Conservation (phyloP, 2,113 vertebrate genomes). For the Lethenteron camtschaticum region DNA sequence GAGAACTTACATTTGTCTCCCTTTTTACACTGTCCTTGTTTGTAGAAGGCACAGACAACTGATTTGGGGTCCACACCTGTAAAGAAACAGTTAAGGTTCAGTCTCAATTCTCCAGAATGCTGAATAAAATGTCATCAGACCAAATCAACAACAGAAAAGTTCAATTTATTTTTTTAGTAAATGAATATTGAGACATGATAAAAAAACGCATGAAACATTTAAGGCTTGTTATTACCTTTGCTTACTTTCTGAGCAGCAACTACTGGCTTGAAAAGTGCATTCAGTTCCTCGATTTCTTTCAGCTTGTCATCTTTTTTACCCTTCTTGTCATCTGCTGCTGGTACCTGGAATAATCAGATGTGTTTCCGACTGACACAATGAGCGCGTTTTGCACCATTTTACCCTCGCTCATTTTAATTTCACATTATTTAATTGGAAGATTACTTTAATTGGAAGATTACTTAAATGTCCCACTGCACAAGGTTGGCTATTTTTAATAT, state of each 20-base stretch:
- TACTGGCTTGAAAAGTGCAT: slow-evolving; percentile 88
- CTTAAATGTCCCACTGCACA: not conserved
- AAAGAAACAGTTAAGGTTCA: slow-evolving; percentile 7
- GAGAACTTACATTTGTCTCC: slow-evolving; percentile 98
- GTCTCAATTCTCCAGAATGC: not conserved
- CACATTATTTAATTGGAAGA: not conserved
- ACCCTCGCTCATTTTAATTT: not conserved
- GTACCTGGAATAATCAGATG: slow-evolving; percentile 7
- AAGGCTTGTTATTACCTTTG: slow-evolving; percentile 41
- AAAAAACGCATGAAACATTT: too few species aligned
- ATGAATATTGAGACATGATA: too few species aligned
- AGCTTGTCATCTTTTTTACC: slow-evolving; percentile 77
- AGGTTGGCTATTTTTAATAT: not conserved
- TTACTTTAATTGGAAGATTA: not conserved
- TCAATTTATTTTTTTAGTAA: too few species aligned
- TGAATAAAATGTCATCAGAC: slow-evolving; percentile 7
- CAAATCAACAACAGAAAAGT: slow-evolving; percentile 13
- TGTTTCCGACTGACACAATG: not conserved
- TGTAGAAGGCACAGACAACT: slow-evolving; percentile 90
- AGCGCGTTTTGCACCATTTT: not conserved
- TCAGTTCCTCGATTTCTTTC: slow-evolving; percentile 76
- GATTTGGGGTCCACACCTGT: slow-evolving; percentile 89
- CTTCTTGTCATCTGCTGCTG: slow-evolving; percentile 37
- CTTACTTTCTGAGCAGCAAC: slow-evolving; percentile 84
- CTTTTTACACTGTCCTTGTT: slow-evolving; percentile 94